Evolutionary conservation across 2,888 invertebrate species (phyloP), one percentile per base, ranked within the genome.

Genomic region (Listrodromus nycthemerus): DNA sequence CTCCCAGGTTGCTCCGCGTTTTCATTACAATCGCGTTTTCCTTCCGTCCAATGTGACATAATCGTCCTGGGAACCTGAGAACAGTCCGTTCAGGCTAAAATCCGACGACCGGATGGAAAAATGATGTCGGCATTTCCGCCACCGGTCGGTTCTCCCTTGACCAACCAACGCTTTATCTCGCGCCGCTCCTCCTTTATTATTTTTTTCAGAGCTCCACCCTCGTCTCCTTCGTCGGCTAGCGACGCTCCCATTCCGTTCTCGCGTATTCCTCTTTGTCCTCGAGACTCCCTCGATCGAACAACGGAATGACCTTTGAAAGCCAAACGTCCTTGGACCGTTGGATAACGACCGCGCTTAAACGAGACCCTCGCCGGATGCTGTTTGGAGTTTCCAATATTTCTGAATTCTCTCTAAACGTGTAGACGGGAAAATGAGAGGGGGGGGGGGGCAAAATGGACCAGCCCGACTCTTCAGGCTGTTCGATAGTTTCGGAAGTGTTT

Each of bases 51-150:
- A 41, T 16, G 2, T 41, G 41, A 13, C 2, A 41, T 41, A 41
- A 41, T 41, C 10, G 16, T 16, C 41, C 16, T 2, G 41, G 13
- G 41, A 41, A 3, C 16, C 41, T 3, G 16, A 41, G 41, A 41
- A 16, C 41, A 41, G n/a, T n/a, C 41, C 16, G 1, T 41, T 16
- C 41, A 3, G 41, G 41, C 41, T 41, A 52, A 52, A 8, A 52
- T 52, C 52, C 27, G 58, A 27, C 5, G 58, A 58, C 52, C 50
- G 19, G 69, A 55, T 81, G 75, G 69, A 76, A 74, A 63, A 74
- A 74, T 61, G 48, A 74, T 63, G 73, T 74, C 21, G 58, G 58
- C 6, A 61, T 16, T 61, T 61, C 58, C 58, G 30, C 41, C 41
- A 37, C 13, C 73, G 45, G 61, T 73, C 27, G 73, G 73, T 73